phyloP scores from a whole-genome alignment of 2,888 invertebrate species.

The Prenolepis imparis region DNA sequence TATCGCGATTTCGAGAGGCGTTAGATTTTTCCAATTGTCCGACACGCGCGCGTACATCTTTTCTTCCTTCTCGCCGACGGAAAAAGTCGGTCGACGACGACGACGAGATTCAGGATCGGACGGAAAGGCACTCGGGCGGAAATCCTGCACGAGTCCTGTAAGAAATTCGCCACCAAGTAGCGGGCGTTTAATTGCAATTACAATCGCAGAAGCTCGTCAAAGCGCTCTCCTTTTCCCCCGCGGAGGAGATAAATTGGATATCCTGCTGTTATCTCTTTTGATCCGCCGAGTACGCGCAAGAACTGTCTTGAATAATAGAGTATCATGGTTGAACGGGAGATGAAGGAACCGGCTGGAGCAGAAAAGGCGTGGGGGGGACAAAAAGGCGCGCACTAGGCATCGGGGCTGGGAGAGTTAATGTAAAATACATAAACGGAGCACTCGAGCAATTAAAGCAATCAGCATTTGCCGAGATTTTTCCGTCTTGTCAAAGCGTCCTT shows the following conservation, averaged over 20 bases:
- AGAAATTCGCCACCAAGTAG: conserved; percentile 20
- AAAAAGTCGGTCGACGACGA: not conserved
- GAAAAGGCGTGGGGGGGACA: not conserved
- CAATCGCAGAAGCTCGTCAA: conserved; percentile 43
- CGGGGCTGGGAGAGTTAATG: conserved; percentile 33
- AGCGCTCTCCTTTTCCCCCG: not conserved
- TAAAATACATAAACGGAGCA: conserved; percentile 54
- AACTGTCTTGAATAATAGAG: conserved; percentile 55
- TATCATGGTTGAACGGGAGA: conserved; percentile 24
- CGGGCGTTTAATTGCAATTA: conserved; percentile 47
- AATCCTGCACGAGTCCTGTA: conserved; percentile 20
- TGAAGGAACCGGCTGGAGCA: not conserved
- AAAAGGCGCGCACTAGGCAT: conserved; percentile 5
- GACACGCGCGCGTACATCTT: not conserved
- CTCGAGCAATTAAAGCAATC: conserved; percentile 55
- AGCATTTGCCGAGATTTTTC: conserved; percentile 50
- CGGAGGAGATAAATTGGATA: conserved; percentile 49
- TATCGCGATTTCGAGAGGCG: not conserved
- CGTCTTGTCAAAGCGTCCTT: conserved; percentile 37
- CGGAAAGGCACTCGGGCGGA: not conserved
- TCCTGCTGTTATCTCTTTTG: conserved; percentile 53
- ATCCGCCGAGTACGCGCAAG: conserved; percentile 52
- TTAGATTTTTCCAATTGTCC: not conserved
- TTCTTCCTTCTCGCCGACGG: not conserved
- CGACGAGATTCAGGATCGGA: not conserved